These are phyloP conservation scores for Gadopsis bispinosus DNA, from an alignment of 2,797 vertebrate species.

Conservation along the genomic window DNA sequence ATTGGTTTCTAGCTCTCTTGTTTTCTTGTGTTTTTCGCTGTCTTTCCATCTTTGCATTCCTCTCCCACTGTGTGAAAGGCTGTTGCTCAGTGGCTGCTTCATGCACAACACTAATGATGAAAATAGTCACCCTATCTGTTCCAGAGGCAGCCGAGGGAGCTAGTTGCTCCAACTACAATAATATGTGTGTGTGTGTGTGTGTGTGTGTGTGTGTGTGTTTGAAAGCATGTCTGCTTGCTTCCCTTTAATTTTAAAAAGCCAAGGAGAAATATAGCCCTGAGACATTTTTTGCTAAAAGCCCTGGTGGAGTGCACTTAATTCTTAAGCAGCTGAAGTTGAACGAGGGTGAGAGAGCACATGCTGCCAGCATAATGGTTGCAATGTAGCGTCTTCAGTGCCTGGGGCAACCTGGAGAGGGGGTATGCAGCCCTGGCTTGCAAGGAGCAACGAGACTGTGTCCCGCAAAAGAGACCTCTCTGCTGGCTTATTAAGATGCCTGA, in stretches of 20 bases:
- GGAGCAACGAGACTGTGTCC: conserved; percentile 58
- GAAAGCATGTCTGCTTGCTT: conserved; percentile 29
- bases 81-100: conserved; percentile 51
- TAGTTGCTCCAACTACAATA: conserved; percentile 37
- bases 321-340: conserved; percentile 74
- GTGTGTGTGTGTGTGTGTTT: conserved; percentile 14
- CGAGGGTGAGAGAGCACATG: conserved; percentile 66
- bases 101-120: conserved; percentile 66
- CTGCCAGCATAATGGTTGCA: conserved; percentile 78
- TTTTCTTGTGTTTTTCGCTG: conserved; percentile 10
- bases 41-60: conserved; percentile 28
- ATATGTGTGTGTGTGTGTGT: conserved; percentile 17
- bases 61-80: conserved; percentile 47
- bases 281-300: conserved; percentile 79
- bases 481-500: conserved; percentile 74
- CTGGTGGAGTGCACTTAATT: conserved; percentile 79
- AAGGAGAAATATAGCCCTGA: conserved; percentile 69
- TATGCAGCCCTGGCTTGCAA: conserved; percentile 34
- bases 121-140: conserved; percentile 57
- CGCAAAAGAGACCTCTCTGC: conserved; percentile 45
- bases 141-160: conserved; percentile 44
- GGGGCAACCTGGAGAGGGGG: conserved; percentile 52
- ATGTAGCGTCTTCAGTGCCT: conserved; percentile 74
- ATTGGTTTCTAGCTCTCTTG: conserved; percentile 9
- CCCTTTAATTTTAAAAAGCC: conserved; percentile 68